Percentiles rank a stretch among this genome's conserved stretches.
phyloP scores from a whole-genome alignment of 2,113 vertebrate genomes.

The Ailurus styani region DNA sequence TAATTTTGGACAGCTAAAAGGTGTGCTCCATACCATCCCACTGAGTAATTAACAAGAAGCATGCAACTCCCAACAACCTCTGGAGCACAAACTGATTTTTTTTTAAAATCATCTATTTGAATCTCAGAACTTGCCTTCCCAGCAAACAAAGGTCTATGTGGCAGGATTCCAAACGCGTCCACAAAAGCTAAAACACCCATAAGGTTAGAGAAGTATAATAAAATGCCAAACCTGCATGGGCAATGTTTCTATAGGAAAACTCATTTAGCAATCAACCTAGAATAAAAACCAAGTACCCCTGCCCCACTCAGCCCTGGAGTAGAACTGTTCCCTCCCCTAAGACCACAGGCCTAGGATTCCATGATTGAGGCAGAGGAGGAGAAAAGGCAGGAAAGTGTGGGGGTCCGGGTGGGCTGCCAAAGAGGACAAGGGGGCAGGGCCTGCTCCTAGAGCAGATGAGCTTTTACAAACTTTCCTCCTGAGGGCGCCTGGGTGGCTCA shows the following conservation, averaged over 20 bases:
- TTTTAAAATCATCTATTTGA: not conserved
- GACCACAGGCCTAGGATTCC: not conserved
- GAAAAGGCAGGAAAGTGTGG: not conserved
- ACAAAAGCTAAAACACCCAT: conserved; percentile 10
- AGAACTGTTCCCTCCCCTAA: conserved; percentile 5
- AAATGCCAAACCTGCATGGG: not conserved
- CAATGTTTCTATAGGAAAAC: conserved; percentile 39
- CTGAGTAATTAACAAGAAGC: not conserved
- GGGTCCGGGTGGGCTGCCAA: not conserved
- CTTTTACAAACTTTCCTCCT: not conserved
- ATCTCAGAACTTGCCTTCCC: conserved; percentile 1
- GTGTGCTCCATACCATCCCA: not conserved
- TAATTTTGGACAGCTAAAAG: not conserved
- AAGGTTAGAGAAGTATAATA: conserved; percentile 16
- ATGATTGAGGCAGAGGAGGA: not conserved
- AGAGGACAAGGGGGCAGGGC: not conserved
- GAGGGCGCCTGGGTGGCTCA: no score
- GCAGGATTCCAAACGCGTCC: conserved; percentile 11
- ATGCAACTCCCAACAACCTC: not conserved
- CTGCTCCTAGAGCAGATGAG: not conserved
- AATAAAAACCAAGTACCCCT: not conserved
- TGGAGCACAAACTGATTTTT: not conserved
- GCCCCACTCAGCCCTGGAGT: not conserved
- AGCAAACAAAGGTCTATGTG: not conserved
- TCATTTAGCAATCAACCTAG: not conserved